Conservation (phyloP, 2,888 invertebrate species). For the Ditylenchus weischeri region DNA sequence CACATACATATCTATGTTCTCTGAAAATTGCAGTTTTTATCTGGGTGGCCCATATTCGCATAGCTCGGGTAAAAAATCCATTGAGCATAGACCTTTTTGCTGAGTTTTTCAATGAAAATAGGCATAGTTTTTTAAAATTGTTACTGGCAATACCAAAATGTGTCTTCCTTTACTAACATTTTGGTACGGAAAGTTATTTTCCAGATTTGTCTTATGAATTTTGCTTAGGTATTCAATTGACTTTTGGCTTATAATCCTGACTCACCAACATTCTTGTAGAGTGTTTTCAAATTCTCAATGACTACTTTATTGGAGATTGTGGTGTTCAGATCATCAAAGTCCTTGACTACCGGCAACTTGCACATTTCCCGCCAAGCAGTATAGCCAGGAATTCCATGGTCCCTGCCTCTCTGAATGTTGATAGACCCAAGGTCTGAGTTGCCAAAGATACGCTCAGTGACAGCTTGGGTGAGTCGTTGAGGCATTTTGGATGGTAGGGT, state of each 20-base stretch:
- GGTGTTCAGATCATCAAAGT: constrained; percentile 71
- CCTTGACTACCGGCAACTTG: constrained; percentile 62
- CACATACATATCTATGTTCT: constrained; percentile 63
- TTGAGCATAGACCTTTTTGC: too few relatives aligned
- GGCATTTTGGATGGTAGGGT: constrained; percentile 77
- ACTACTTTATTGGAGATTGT: constrained; percentile 76
- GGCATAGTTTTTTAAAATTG: too few relatives aligned
- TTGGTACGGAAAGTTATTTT: too few relatives aligned
- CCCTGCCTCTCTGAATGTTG: constrained; percentile 87
- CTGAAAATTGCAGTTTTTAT: constrained; percentile 44
- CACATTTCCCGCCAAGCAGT: constrained; percentile 82
- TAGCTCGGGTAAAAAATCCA: too few relatives aligned
- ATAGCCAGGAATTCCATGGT: constrained; percentile 77
- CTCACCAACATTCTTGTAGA: constrained; percentile 67
- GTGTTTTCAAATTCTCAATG: constrained; percentile 72
- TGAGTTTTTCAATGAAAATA: too few relatives aligned
- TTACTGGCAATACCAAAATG: too few relatives aligned
- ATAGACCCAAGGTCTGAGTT: constrained; percentile 82
- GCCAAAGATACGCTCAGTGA: constrained; percentile 81
- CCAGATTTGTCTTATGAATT: too few relatives aligned
- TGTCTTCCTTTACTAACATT: too few relatives aligned
- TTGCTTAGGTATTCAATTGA: too few relatives aligned
- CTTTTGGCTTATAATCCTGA: neutral
- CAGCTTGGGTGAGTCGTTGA: constrained; percentile 78
- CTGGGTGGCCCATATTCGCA: too few relatives aligned